These are phyloP conservation scores for Achroia grisella DNA, from an alignment of 1,140 invertebrate genomes.

Conservation along the genomic window DNA sequence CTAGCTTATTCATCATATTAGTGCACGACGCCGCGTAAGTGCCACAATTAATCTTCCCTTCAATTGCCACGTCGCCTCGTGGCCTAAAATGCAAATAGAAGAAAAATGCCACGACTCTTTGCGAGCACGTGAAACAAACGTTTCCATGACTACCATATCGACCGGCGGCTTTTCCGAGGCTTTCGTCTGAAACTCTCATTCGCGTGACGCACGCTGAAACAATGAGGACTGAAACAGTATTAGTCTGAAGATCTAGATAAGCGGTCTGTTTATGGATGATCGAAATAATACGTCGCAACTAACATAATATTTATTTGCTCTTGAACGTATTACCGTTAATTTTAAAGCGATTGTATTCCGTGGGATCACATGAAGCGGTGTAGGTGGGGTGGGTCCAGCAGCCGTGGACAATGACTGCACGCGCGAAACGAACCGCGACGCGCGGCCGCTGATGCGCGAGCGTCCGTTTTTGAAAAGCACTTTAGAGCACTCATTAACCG, in stretches of 20 bases:
- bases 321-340: slow-evolving; percentile 22
- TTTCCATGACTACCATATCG: slow-evolving; percentile 67
- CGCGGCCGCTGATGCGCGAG: slow-evolving; percentile 51
- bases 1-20: neutral
- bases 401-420: slow-evolving; percentile 52
- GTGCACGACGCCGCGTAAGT: slow-evolving; percentile 8
- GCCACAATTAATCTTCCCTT: slow-evolving; percentile 23
- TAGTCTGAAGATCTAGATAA: slow-evolving; percentile 27
- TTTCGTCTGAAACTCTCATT: slow-evolving; percentile 61
- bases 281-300: slow-evolving; percentile 17
- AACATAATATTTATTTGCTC: slow-evolving; percentile 4
- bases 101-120: slow-evolving; percentile 50
- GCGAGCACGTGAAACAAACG: slow-evolving; percentile 60
- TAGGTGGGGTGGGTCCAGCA: slow-evolving; percentile 24
- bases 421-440: slow-evolving; percentile 56
- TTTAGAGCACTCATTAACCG: slow-evolving; percentile 53
- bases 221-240: slow-evolving; percentile 42
- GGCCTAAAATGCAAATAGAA: slow-evolving; percentile 67
- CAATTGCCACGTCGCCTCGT: slow-evolving; percentile 33
- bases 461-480: slow-evolving; percentile 57
- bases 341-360: slow-evolving; percentile 29
- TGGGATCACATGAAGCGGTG: slow-evolving; percentile 21
- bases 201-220: slow-evolving; percentile 64
- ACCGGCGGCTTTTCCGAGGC: slow-evolving; percentile 65
- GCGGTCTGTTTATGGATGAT: slow-evolving; percentile 9